Evolutionary conservation across 2,888 invertebrate genomes (phyloP), one percentile per base, ranked within the genome.

Genomic region (Abscondita cerata): DNA sequence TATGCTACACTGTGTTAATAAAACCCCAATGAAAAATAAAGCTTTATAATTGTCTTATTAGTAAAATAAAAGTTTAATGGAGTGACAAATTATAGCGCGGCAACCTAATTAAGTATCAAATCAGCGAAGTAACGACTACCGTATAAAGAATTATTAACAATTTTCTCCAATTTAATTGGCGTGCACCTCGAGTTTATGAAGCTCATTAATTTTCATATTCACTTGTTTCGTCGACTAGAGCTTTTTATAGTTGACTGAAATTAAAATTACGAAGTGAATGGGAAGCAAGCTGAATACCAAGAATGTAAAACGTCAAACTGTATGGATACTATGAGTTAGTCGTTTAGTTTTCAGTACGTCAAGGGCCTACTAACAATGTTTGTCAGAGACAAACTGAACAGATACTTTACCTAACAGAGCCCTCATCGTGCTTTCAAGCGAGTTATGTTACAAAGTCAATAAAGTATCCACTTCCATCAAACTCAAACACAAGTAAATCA

Each of bases 401-500:
- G 67, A 72, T 72, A 72, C 71, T 72, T 73, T 72, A 69, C 71
- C 69, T 71, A 72, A 72, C 66, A 65, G 68, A 67, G 70, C 69
- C 70, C 68, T 66, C 67, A 67, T 72, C 70, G 57, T 57, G 64
- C 66, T 59, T 48, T 62, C 68, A 64, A 60, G 64, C 65, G 68
- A 69, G 70, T 73, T 72, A 73, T 68, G 73, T 73, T 73, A 71
- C 72, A 73, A 74, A 74, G 74, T 74, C 73, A 73, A 74, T 74
- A 74, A 63, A 72, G 68, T 69, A 73, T 73, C 72, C 71, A 71
- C 71, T 73, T 73, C 72, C 72, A 68, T 74, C 73, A 73, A 74
- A 74, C 70, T 74, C 72, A 74, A 74, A 74, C 73, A 72, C 71
- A 73, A 74, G 68, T 72, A 72, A 74, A 73, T 74, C 73, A 72